Base-by-base conservation (phyloP, 2,113 vertebrate species). In the Oriolus oriolus region DNA sequence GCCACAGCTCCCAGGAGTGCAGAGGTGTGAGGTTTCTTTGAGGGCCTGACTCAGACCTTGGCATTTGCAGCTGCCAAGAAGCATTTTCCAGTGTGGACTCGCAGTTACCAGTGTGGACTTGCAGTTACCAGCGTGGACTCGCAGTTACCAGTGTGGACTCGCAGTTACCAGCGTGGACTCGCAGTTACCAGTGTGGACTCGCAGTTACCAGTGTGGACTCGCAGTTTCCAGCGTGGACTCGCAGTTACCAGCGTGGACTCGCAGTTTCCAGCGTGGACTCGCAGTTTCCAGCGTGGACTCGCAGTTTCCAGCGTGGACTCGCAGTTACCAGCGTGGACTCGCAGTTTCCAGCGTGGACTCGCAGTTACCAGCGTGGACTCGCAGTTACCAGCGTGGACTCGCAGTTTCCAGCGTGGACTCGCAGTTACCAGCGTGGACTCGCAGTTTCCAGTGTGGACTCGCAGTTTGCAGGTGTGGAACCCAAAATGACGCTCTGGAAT, bases 401-500 rank as follows among this genome's bases (percentile, higher is more conserved):
- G 33, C 13, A 42, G 33, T 39, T 50, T 18, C 6, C 4, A 44
- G 73, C n/a, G n/a, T n/a, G 8, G 76, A 28, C 11, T 24, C 3
- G 33, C 13, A 42, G 33, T 39, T 50, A n/a, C n/a, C n/a, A n/a
- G n/a, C n/a, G n/a, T n/a, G n/a, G n/a, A n/a, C n/a, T n/a, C n/a
- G 24, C 2, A 5, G 39, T 63, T 49, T 16, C 60, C 64, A 68
- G 30, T 0, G 0, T 0, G 8, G 76, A 28, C 11, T 24, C 3
- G 33, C 13, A 42, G 33, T 39, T 50, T 18, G 6, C 4, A 44
- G 73, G n/a, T 2, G 69, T n/a, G 86, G 56, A n/a, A 69, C 13
- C 4, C 4, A 16, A 35, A 65, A 5, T n/a, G 35, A 20, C 11
- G 24, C 39, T 41, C 28, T 53, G n/a, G 12, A 2, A 61, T 2